Evolutionary conservation across 92 coral and sea anemone species (phyloP).

Genomic region (Umimayanthus chanpuru): DNA sequence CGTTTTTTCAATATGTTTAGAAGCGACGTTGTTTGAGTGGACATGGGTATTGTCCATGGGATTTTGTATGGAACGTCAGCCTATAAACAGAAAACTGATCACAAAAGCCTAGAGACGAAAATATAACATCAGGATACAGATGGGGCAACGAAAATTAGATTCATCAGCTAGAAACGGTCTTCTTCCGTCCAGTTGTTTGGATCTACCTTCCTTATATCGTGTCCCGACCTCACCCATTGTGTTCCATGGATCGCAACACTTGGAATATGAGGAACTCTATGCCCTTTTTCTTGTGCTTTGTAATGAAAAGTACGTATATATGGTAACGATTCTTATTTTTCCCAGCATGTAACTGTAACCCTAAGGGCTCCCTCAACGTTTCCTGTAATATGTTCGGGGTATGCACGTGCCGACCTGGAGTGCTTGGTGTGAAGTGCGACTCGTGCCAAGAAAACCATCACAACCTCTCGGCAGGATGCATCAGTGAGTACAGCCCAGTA

Average conservation of each 20-base stretch:
- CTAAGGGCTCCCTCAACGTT: constrained; percentile 87
- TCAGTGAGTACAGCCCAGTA: constrained; percentile 61
- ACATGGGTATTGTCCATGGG: too few species aligned
- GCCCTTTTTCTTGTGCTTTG: neutral
- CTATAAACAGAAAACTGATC: too few species aligned
- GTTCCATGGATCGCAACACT: neutral
- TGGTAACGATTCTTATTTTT: neutral
- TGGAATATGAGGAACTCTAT: neutral
- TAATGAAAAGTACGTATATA: too few species aligned
- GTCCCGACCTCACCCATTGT: neutral
- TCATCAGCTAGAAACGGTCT: too few species aligned
- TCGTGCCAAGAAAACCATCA: constrained; percentile 90
- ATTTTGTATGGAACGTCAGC: too few species aligned
- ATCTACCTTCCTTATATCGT: neutral
- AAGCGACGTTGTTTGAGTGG: too few species aligned
- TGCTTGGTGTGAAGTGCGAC: constrained; percentile 93
- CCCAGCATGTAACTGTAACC: constrained; percentile 88
- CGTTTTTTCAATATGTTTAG: too few species aligned
- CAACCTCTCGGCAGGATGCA: constrained; percentile 91
- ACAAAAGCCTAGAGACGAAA: too few species aligned
- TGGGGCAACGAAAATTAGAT: too few species aligned
- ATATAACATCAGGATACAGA: too few species aligned
- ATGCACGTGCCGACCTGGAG: constrained; percentile 89
- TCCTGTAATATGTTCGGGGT: constrained; percentile 84
- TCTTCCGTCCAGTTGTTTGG: neutral